Conservation (phyloP, 2,113 vertebrate species). For the Potamarius usumacintae region DNA sequence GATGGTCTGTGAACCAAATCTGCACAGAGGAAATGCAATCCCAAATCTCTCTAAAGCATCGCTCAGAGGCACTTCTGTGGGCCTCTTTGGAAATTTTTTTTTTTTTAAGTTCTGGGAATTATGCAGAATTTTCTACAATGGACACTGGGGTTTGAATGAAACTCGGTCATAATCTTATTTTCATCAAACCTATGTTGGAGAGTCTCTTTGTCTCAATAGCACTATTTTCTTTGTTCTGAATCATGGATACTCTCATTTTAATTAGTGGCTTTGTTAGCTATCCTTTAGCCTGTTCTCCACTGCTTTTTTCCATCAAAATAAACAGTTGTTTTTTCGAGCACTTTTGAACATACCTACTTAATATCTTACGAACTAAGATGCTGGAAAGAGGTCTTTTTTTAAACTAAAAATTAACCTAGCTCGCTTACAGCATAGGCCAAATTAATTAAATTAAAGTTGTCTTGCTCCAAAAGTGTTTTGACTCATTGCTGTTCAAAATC, state of each 20-base stretch:
- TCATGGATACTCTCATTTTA: not conserved
- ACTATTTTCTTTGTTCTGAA: not conserved
- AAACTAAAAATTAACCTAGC: not conserved
- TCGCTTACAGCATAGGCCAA: not conserved
- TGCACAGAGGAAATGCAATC: slow-evolving; percentile 13
- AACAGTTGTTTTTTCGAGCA: not conserved
- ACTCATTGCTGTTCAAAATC: not conserved
- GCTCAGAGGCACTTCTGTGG: slow-evolving; percentile 1
- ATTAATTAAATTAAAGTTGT: not conserved
- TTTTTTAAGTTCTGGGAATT: not conserved
- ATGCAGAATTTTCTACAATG: not conserved
- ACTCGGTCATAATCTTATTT: slow-evolving; percentile 8
- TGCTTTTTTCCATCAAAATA: not conserved
- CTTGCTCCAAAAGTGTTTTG: not conserved
- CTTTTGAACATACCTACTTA: not conserved
- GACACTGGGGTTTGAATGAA: not conserved
- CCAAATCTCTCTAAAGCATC: slow-evolving; percentile 14
- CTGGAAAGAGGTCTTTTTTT: not conserved
- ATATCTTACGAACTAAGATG: not conserved
- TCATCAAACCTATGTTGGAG: not conserved
- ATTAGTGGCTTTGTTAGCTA: slow-evolving; percentile 22
- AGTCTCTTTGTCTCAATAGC: not conserved
- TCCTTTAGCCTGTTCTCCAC: not conserved
- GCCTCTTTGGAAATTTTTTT: not conserved
- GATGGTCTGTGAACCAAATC: slow-evolving; percentile 28